These are phyloP conservation scores for Microtus montanus DNA, from an alignment of 2,113 vertebrate species.

Conservation along the genomic window DNA sequence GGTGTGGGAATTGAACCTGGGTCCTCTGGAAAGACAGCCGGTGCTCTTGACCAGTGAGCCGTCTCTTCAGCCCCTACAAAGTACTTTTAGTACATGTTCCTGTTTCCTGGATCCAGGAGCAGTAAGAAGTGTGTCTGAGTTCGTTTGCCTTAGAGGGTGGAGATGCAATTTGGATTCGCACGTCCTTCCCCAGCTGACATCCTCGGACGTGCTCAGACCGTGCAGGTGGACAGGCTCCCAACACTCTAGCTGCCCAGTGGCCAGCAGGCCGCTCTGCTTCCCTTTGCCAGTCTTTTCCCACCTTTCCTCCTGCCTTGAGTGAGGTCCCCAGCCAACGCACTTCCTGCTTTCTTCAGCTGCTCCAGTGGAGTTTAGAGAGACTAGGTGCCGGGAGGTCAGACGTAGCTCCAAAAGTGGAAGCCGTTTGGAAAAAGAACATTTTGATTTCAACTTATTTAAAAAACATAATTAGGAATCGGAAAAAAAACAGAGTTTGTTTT, in stretches of 20 bases:
- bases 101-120: background rate
- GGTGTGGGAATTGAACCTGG: too few species aligned
- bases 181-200: background rate
- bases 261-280: conserved; percentile 64
- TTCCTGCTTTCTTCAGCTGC: conserved; percentile 70
- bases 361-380: background rate
- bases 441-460: conserved; percentile 47
- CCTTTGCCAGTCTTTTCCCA: conserved; percentile 80
- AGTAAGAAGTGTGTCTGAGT: background rate
- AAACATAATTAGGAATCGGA: conserved; percentile 62
- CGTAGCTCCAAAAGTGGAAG: conserved; percentile 37
- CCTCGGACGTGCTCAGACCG: accelerated
- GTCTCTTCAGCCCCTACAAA: too few species aligned
- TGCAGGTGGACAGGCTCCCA: conserved; percentile 70
- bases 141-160: background rate
- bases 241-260: background rate
- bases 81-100: background rate
- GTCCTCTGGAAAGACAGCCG: too few species aligned
- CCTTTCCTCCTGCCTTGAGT: conserved; percentile 66
- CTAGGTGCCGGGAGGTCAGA: conserved; percentile 62
- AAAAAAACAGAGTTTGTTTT: conserved; percentile 34
- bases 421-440: conserved; percentile 44
- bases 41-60: too few species aligned
- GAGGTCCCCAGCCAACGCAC: conserved; percentile 75
- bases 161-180: background rate